These are phyloP conservation scores for Crossoptilon crossoptilon DNA, from an alignment of 2,797 vertebrate genomes.

Conservation along the genomic window DNA sequence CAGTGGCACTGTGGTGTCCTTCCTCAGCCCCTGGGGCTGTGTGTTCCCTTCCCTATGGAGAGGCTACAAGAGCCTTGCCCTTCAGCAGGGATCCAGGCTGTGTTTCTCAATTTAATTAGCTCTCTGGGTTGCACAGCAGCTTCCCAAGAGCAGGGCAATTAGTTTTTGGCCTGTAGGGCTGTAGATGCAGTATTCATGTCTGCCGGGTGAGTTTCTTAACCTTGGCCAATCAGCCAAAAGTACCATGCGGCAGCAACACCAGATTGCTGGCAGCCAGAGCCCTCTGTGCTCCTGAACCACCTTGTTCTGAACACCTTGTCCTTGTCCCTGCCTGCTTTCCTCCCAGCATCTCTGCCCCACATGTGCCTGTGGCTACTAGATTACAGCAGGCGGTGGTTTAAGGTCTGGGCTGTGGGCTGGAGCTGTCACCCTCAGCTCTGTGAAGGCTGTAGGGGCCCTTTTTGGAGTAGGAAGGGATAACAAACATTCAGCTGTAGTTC, in stretches of 20 bases:
- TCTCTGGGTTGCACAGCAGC: neutral
- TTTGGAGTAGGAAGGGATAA: neutral
- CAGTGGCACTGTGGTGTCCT: neutral
- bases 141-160: constrained; percentile 34
- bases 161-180: constrained; percentile 7
- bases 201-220: neutral
- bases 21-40: neutral
- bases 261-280: neutral
- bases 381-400: neutral
- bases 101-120: constrained; percentile 57
- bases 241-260: neutral
- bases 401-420: neutral
- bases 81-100: constrained; percentile 38
- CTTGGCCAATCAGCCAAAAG: constrained; percentile 27
- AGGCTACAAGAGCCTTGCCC: constrained; percentile 12
- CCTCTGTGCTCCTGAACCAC: neutral
- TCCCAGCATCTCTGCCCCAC: neutral
- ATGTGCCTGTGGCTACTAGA: neutral
- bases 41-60: neutral
- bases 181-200: constrained; percentile 1
- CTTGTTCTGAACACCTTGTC: neutral
- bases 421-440: fast-evolving
- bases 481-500: neutral
- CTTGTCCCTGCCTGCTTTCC: constrained; percentile 4
- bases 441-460: neutral